Evolutionary conservation across 2,113 vertebrate genomes (phyloP).

Genomic region (Actenoides lindsayi): DNA sequence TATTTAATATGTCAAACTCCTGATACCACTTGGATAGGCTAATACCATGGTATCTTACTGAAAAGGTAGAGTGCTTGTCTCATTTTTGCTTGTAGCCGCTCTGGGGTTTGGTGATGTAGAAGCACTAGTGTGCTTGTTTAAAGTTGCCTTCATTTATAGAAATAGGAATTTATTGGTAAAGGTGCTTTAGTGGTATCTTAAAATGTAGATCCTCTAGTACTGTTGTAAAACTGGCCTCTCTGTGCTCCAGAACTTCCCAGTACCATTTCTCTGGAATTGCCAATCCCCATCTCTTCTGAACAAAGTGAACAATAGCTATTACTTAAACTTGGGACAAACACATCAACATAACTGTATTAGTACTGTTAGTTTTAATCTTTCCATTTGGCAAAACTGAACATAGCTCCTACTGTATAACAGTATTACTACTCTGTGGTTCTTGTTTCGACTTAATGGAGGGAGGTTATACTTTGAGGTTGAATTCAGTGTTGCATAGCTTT

Average conservation of each 20-base stretch:
- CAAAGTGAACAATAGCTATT: not conserved
- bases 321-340: not conserved
- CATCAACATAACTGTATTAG: not conserved
- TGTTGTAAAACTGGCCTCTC: not conserved
- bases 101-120: not conserved
- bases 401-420: not conserved
- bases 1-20: not conserved
- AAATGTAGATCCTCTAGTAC: not conserved
- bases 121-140: not conserved
- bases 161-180: not conserved
- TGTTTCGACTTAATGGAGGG: not conserved
- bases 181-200: not conserved
- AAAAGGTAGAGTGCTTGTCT: not conserved
- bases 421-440: not conserved
- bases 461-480: not conserved
- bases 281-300: not conserved
- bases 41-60: not conserved
- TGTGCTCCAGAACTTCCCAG: not conserved
- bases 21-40: not conserved
- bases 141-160: not conserved
- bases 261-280: not conserved
- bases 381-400: not conserved
- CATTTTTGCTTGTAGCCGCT: not conserved
- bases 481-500: not conserved
- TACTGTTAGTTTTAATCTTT: not conserved